phyloP scores from a whole-genome alignment of 2,797 vertebrate genomes.

The Xiphophorus birchmanni region DNA sequence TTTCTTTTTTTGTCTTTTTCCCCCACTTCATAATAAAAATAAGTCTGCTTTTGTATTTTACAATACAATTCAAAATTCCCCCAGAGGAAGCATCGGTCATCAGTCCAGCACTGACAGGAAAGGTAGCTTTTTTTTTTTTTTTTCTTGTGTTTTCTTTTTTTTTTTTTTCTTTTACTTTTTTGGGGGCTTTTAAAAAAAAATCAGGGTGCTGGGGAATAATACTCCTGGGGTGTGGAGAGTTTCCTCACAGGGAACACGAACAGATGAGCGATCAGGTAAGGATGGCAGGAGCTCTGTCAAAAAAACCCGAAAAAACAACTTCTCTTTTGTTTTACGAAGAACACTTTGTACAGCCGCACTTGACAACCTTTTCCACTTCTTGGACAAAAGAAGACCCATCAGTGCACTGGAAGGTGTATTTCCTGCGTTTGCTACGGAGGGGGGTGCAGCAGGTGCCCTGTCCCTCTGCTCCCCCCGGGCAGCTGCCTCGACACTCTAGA shows the following conservation, averaged over 20 bases:
- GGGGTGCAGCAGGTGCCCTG: constrained; percentile 90
- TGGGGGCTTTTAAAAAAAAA: constrained; percentile 62
- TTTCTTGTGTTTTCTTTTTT: constrained; percentile 47
- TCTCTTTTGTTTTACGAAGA: constrained; percentile 77
- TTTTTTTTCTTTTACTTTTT: constrained; percentile 44
- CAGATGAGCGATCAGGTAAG: constrained; percentile 55
- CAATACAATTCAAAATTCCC: constrained; percentile 99
- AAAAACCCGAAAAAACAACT: not conserved
- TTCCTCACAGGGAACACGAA: constrained; percentile 41
- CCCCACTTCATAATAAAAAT: constrained; percentile 97
- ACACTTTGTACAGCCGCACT: constrained; percentile 95
- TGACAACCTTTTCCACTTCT: constrained; percentile 97
- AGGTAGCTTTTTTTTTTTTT: constrained; percentile 55
- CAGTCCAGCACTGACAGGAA: constrained; percentile 89
- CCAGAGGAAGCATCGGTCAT: constrained; percentile 91
- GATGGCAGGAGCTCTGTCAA: constrained; percentile 55
- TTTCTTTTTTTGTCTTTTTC: constrained; percentile 84
- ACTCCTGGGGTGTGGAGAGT: constrained; percentile 30
- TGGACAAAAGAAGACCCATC: constrained; percentile 97
- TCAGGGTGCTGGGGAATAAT: constrained; percentile 34
- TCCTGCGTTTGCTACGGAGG: constrained; percentile 95
- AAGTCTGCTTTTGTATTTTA: constrained; percentile 99
- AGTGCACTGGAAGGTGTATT: constrained; percentile 98
- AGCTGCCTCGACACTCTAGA: constrained; percentile 93
- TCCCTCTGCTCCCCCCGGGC: constrained; percentile 78